Percentiles rank a stretch among this genome's conserved stretches.
phyloP scores from a whole-genome alignment of 2,888 invertebrate species.

The Polydrusus tereticollis region DNA sequence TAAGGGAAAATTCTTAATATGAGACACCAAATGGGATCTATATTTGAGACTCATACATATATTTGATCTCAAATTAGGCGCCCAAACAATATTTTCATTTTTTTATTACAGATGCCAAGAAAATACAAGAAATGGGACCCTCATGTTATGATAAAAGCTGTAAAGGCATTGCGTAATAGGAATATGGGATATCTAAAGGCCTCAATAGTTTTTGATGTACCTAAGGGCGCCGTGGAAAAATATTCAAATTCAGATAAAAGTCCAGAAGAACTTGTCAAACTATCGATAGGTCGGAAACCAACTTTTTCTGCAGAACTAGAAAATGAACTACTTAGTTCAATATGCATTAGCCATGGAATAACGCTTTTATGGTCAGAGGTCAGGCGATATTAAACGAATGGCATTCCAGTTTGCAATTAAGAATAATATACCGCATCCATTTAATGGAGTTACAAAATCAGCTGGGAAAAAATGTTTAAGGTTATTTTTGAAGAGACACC shows the following conservation, averaged over 20 bases:
- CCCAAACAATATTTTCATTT: not conserved
- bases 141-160: slow-evolving; percentile 4
- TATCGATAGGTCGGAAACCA: slow-evolving; percentile 9
- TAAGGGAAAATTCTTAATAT: too few species aligned
- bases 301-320: slow-evolving; percentile 17
- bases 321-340: slow-evolving; percentile 21
- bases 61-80: not conserved
- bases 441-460: slow-evolving; percentile 13
- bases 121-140: too few species aligned
- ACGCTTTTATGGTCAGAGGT: slow-evolving; percentile 10
- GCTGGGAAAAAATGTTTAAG: slow-evolving; percentile 19
- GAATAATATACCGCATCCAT: slow-evolving; percentile 16
- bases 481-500: slow-evolving; percentile 21
- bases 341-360: slow-evolving; percentile 27
- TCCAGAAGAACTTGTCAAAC: slow-evolving; percentile 22
- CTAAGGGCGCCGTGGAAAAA: slow-evolving; percentile 17
- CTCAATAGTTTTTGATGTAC: slow-evolving; percentile 13
- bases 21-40: too few species aligned
- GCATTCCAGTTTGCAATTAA: slow-evolving; percentile 26
- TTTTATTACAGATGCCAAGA: too few species aligned
- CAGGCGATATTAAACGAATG: slow-evolving; percentile 19
- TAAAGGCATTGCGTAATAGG: slow-evolving; percentile 21
- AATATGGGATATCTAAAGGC: slow-evolving; percentile 26
- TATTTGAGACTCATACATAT: not conserved
- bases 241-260: slow-evolving; percentile 22